Base-by-base conservation (phyloP, 92 coral and sea anemone genomes). In the Porites cylindrica region DNA sequence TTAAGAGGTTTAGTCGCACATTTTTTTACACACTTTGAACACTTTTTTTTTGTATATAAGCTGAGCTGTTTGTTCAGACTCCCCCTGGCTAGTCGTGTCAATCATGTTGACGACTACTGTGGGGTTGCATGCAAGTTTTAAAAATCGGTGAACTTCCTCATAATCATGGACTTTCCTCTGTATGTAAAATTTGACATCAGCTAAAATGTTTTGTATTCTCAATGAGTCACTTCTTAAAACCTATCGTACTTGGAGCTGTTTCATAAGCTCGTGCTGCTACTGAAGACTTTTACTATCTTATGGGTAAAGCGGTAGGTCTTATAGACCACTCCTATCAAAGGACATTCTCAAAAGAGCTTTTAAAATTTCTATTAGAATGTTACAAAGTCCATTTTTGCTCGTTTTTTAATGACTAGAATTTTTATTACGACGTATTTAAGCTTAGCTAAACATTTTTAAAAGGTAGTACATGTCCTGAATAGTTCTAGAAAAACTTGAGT, bases 231-330 rank as follows among this genome's bases (percentile, higher is more conserved):
- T 38, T 38, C 47, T 38, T 38, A 56, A 73, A 67, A 68, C 65
- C 8, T 23, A 69, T 50, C 13, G 17, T 26, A 58, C 47, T 7
- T 38, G 47, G 47, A 56, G 61, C 61, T 56, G 16, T 56, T 53
- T 10, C 52, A 70, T 81, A 7, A 56, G 3, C 66, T 54, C n/a
- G 32, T 56, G 68, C 32, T 16, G 66, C 75, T 24, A 14, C 70
- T 69, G 53, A 20, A 54, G 24, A 54, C 19, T 6, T 16, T 9
- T 12, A n/a, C 51, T 77, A 69, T 77, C 11, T 68, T 53, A 23
- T 81, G 85, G 64, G 80, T 59, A n/a, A 8, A 60, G 52, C 21
- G 6, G 87, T 83, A 83, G 87, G 87, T 83, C 87, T 83, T 50
- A 72, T 83, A 83, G 87, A 83, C 87, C 87, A 50, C 14, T 66